Evolutionary conservation across 2,888 invertebrate genomes (phyloP).

Genomic region (Oscheius sp.): DNA sequence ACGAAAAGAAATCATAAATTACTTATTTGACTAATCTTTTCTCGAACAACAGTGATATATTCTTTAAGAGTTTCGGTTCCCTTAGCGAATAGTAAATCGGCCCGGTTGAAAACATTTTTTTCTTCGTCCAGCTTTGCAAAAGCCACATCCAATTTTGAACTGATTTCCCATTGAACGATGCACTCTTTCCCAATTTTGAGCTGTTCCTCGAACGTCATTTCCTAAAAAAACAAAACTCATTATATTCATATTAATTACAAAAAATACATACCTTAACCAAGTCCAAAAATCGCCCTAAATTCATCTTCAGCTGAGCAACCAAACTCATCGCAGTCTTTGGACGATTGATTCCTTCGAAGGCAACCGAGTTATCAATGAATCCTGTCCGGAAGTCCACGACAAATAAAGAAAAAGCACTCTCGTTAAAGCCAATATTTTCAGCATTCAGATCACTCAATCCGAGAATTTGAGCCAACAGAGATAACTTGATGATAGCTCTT

Average conservation of each 20-base stretch:
- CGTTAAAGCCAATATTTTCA: conserved; percentile 1
- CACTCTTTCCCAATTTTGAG: conserved; percentile 22
- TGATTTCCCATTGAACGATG: conserved; percentile 19
- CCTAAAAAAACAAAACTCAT: conserved; percentile 20
- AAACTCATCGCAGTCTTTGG: conserved; percentile 5
- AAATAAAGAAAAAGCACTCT: not conserved
- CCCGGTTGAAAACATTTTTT: conserved; percentile 7
- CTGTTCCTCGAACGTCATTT: conserved; percentile 19
- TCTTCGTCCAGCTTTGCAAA: conserved; percentile 21
- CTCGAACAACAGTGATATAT: conserved; percentile 21
- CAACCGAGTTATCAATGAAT: conserved; percentile 20
- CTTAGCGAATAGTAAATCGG: conserved; percentile 6
- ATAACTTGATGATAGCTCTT: conserved; percentile 11
- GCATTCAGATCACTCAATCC: conserved; percentile 16
- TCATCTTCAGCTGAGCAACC: conserved; percentile 17
- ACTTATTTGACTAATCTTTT: conserved; percentile 14
- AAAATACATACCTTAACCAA: conserved; percentile 18
- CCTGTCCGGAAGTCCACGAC: conserved; percentile 14
- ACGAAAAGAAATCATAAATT: conserved; percentile 10
- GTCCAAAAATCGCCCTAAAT: conserved; percentile 15
- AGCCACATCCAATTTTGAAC: conserved; percentile 12
- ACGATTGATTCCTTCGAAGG: conserved; percentile 15
- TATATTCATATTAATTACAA: conserved; percentile 3
- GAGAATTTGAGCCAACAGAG: conserved; percentile 8
- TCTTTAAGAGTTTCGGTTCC: conserved; percentile 18